Evolutionary conservation across 2,888 invertebrate genomes (phyloP), one percentile per base, ranked within the genome.

Genomic region (Hesperia comma): DNA sequence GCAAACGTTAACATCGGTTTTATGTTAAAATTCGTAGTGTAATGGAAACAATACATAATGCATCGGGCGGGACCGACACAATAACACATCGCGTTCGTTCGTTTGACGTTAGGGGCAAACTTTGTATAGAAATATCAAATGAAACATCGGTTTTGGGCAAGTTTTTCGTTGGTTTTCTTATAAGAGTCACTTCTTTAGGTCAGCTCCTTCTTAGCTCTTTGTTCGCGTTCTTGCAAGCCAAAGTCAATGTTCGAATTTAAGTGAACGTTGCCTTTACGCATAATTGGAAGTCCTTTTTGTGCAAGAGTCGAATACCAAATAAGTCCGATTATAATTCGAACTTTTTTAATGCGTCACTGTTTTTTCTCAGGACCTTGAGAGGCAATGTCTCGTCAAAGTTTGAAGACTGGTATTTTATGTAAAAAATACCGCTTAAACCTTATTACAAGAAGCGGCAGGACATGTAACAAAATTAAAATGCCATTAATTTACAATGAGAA

Each of bases 11-110:
- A 90, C 91, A 90, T 91, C 87, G 81, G 81, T 85, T 88, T 90
- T 91, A 90, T 90, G 89, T 88, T 89, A 91, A 92, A 90, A 85
- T 82, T 88, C 86, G 88, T 90, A 89, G 90, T 90, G 88, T 90
- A 92, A 92, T 92, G 91, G 88, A 92, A 91, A 89, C 91, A 85
- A 90, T 92, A 86, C 86, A 90, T 92, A 79, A 92, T 92, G 86
- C 88, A 92, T 88, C 72, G 80, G 72, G 78, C 77, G 75, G 76
- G 76, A 77, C 82, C 86, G 90, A 88, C 89, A 90, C 88, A 86
- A 90, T 92, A 91, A 91, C 90, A 85, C 86, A 90, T 88, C 88
- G 87, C 84, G 83, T 83, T 85, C 80, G 26, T 85, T 81, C 77
- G 81, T 86, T 85, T 86, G 86, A 88, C 83, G 85, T 90, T 89